phyloP scores from a whole-genome alignment of 2,797 vertebrate species.

The Microctenopoma lineatum region DNA sequence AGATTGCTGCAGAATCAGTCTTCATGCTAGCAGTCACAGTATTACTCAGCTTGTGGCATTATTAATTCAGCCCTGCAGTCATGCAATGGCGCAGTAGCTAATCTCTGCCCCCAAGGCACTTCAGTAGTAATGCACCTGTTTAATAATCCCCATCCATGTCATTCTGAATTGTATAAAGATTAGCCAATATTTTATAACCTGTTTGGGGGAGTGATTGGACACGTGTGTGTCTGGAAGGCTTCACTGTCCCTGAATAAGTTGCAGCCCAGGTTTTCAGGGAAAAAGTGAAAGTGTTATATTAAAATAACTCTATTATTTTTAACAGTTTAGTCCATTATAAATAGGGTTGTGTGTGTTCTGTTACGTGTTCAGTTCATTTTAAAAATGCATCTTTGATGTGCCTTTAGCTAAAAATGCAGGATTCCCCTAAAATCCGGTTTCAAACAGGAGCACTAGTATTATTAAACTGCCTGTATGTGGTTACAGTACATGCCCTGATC shows the following conservation, averaged over 20 bases:
- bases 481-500: neutral
- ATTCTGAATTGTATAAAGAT: conserved; percentile 69
- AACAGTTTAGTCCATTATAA: conserved; percentile 5
- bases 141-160: conserved; percentile 66
- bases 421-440: neutral
- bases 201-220: conserved; percentile 60
- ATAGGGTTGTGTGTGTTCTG: no score
- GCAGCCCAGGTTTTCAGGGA: conserved; percentile 6
- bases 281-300: neutral
- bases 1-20: conserved; percentile 55
- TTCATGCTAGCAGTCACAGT: conserved; percentile 39
- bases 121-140: conserved; percentile 71
- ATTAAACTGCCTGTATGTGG: conserved; percentile 4
- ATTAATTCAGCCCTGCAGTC: conserved; percentile 69
- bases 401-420: neutral
- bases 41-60: conserved; percentile 56
- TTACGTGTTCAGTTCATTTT: no score
- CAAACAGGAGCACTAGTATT: neutral
- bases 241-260: conserved; percentile 24
- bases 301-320: conserved; percentile 1
- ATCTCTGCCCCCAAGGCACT: conserved; percentile 72
- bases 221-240: conserved; percentile 38
- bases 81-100: conserved; percentile 55
- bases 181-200: conserved; percentile 68
- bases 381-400: neutral